Evolutionary conservation across 2,888 invertebrate genomes (phyloP).

Genomic region (Synergus umbraculus): DNA sequence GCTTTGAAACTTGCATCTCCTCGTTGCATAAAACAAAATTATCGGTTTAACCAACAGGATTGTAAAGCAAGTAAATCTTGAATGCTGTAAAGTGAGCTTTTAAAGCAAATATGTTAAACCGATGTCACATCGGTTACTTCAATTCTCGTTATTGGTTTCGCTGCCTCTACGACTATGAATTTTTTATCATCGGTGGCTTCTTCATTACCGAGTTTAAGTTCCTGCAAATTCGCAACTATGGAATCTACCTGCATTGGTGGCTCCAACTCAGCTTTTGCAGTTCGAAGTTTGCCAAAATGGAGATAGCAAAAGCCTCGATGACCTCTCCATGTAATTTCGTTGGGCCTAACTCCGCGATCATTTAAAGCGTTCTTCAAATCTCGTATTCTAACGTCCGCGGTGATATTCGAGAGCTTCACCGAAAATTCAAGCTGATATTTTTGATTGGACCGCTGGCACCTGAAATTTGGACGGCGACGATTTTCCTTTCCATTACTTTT

Average conservation of each 20-base stretch:
- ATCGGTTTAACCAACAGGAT: conserved; percentile 8
- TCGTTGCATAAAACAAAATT: conserved; percentile 33
- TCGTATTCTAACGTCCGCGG: conserved; percentile 84
- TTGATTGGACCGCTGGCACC: conserved; percentile 56
- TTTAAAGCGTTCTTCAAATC: conserved; percentile 86
- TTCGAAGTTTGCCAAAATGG: conserved; percentile 84
- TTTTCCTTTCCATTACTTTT: background rate
- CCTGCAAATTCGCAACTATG: conserved; percentile 78
- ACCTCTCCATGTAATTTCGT: conserved; percentile 85
- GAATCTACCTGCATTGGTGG: conserved; percentile 78
- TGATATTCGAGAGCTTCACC: conserved; percentile 84
- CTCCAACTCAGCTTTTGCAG: conserved; percentile 60
- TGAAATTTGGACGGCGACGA: conserved; percentile 17
- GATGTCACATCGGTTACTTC: conserved; percentile 79
- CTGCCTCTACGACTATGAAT: conserved; percentile 76
- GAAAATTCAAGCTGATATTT: conserved; percentile 80
- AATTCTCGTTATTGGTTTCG: conserved; percentile 79
- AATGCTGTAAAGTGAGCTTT: conserved; percentile 34
- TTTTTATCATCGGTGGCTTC: conserved; percentile 54
- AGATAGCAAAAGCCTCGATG: conserved; percentile 84
- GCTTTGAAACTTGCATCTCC: conserved; percentile 14
- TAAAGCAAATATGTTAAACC: conserved; percentile 69
- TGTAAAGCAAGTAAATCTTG: conserved; percentile 16
- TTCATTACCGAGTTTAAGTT: conserved; percentile 74
- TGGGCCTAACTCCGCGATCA: conserved; percentile 87